Evolutionary conservation across 2,888 invertebrate genomes (phyloP).

Genomic region (Acleris sparsana): DNA sequence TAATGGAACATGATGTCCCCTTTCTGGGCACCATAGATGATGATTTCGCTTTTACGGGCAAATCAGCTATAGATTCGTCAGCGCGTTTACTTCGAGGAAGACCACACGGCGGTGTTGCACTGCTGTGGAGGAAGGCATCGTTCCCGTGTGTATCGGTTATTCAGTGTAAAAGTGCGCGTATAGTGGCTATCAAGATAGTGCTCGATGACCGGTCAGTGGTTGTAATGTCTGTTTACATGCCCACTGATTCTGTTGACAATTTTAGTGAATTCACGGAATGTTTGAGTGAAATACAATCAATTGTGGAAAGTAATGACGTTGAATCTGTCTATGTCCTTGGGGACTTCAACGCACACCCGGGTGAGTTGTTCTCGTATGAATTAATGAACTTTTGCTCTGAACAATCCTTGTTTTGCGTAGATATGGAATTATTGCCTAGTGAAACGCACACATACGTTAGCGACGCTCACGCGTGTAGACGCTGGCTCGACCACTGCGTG

Average conservation of each 20-base stretch:
- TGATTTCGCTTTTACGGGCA: neutral
- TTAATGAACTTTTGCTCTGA: neutral
- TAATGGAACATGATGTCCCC: neutral
- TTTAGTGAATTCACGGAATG: conserved; percentile 3
- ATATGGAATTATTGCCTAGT: conserved; percentile 1
- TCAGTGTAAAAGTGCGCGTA: neutral
- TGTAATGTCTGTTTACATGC: no score
- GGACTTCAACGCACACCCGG: neutral
- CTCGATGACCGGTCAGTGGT: neutral
- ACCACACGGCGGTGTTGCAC: no score
- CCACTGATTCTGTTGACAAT: neutral
- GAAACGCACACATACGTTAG: neutral
- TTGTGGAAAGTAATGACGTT: neutral
- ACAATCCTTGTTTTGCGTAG: neutral
- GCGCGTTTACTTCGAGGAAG: neutral
- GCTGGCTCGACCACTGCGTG: no score
- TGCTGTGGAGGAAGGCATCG: neutral
- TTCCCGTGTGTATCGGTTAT: conserved; percentile 3
- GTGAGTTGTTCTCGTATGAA: conserved; percentile 1
- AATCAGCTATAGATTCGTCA: neutral
- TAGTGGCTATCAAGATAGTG: neutral
- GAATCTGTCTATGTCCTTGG: neutral
- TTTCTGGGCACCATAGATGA: neutral
- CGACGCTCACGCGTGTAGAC: no score
- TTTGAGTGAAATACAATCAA: neutral